phyloP scores from a whole-genome alignment of 1,140 invertebrate species.

The Nomia melanderi region DNA sequence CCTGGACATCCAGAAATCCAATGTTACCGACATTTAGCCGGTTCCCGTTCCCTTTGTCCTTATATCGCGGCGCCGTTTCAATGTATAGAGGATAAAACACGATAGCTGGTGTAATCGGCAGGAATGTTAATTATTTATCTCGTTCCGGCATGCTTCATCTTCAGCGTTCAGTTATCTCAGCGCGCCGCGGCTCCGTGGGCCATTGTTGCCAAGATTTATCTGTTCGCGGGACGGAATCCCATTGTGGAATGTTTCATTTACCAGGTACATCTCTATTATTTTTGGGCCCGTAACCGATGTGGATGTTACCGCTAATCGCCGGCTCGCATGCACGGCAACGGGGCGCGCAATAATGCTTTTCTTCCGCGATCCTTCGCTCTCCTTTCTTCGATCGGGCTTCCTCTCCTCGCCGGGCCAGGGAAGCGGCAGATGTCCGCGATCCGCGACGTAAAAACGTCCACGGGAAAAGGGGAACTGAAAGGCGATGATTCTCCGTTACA shows the following conservation, averaged over 20 bases:
- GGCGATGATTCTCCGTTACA: conserved; percentile 12
- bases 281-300: conserved; percentile 11
- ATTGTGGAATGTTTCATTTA: conserved; percentile 15
- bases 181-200: conserved; percentile 8
- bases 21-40: no score
- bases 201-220: conserved; percentile 53
- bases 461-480: conserved; percentile 12
- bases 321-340: conserved; percentile 63
- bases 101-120: not conserved
- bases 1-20: no score
- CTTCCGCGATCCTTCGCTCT: conserved; percentile 15
- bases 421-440: conserved; percentile 35
- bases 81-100: no score
- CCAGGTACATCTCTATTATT: conserved; percentile 15
- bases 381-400: conserved; percentile 21
- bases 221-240: conserved; percentile 9
- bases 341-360: conserved; percentile 46
- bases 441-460: conserved; percentile 26
- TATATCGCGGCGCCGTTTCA: no score
- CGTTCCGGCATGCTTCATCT: not conserved
- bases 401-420: conserved; percentile 13
- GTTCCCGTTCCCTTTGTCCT: no score
- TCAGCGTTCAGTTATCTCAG: not conserved
- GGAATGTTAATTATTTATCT: not conserved
- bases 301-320: conserved; percentile 60